Base-by-base conservation (phyloP, 53 echinoderm and acorn worm species). In the Crossaster papposus region DNA sequence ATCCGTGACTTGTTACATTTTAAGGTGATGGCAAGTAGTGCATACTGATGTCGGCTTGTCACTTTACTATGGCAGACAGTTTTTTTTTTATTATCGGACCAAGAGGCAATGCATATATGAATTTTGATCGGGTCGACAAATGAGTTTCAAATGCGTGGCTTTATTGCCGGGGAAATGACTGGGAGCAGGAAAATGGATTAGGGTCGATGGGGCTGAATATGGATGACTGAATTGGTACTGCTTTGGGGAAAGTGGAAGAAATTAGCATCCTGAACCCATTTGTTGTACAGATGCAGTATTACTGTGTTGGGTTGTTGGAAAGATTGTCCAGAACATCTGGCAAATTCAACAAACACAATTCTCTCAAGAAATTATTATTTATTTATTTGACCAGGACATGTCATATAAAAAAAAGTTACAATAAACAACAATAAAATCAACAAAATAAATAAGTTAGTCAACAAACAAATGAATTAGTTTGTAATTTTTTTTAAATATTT, bases 101-200 rank as follows among this genome's bases (percentile, higher is more conserved):
- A 10, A 54, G 63, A 81, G 81, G 54, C 81, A 81, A 26, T 81
- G 81, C 64, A 81, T 81, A 81, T 9, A 81, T 81, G 64, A 80
- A 80, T 80, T 33, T 68, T 68, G 71, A 74, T 74, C 36, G 14
- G 74, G 34, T 36, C 28, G 18, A 30, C 80, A 80, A 80, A 80
- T 80, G 55, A 81, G 34, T 81, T 81, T 63, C 58, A 33, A 81
- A 81, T 81, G 55, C 28, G 58, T 58, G 62, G 14, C 22, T 81
- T 58, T 63, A 81, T 33, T 81, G 62, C 26, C 28, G 32, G 31
- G 34, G 81, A 81, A 81, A 79, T 55, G 58, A 55, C 20, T 26
- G 51, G 30, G 44, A 81, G 32, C 32, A 36, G 18, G 32, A 30
- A 58, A 53, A 81, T 81, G 64, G 64, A 81, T 55, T 5, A 54